Evolutionary conservation across 2,113 vertebrate genomes (phyloP).

Genomic region (Catharus bicknelli): DNA sequence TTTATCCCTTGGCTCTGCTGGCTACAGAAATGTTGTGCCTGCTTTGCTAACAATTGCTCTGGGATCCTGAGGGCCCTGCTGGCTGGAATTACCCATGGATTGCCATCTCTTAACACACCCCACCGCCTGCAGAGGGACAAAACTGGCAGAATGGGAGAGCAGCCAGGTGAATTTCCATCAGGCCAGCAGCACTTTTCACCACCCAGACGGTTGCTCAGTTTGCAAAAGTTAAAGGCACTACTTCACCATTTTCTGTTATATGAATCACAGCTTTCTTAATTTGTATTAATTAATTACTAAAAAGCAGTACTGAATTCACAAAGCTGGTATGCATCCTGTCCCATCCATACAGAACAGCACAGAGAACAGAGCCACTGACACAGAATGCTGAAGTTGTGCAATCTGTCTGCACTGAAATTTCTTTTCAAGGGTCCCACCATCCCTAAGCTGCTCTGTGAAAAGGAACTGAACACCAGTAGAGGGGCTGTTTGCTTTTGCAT

Average conservation of each 20-base stretch:
- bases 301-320: neutral
- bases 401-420: neutral
- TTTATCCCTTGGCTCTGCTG: constrained; percentile 30
- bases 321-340: neutral
- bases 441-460: neutral
- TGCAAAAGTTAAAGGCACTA: neutral
- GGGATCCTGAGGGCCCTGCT: neutral
- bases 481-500: neutral
- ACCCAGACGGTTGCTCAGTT: neutral
- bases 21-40: constrained; percentile 45
- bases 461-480: neutral
- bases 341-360: neutral
- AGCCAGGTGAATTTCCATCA: constrained; percentile 26
- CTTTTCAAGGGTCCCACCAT: neutral
- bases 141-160: neutral
- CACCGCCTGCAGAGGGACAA: neutral
- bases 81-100: neutral
- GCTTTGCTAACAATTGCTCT: neutral
- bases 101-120: neutral
- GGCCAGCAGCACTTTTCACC: constrained; percentile 6
- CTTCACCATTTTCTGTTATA: neutral
- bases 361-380: neutral
- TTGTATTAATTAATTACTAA: neutral
- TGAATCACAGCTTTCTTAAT: constrained; percentile 1
- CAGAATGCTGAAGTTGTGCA: neutral